Evolutionary conservation across 2,113 vertebrate genomes (phyloP).

Genomic region (Trichomycterus rosablanca): DNA sequence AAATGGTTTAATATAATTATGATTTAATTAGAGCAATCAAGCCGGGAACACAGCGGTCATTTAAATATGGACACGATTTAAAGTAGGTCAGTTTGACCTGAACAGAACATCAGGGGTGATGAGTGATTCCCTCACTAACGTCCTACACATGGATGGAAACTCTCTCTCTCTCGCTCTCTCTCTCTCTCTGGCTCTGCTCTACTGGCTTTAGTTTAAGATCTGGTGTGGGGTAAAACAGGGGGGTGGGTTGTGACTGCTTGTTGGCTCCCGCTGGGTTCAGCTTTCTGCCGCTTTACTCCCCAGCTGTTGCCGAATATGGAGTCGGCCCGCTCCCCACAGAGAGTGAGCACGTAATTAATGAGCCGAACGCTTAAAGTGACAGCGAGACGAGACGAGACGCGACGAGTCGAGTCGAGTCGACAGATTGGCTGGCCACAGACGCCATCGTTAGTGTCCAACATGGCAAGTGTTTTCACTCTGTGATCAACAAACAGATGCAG

Average conservation of each 20-base stretch:
- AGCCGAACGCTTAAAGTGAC: slow-evolving; percentile 57
- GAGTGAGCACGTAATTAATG: slow-evolving; percentile 66
- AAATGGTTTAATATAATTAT: no score
- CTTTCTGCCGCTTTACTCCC: slow-evolving; percentile 53
- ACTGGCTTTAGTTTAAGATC: slow-evolving; percentile 47
- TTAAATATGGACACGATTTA: no score
- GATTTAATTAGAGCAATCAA: no score
- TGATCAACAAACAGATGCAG: slow-evolving; percentile 36
- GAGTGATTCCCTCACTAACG: slow-evolving; percentile 16
- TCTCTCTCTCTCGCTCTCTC: slow-evolving; percentile 12
- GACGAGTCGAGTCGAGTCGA: slow-evolving; percentile 41
- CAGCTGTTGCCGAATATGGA: slow-evolving; percentile 62
- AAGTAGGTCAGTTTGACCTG: slow-evolving; percentile 3
- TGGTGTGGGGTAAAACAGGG: slow-evolving; percentile 26
- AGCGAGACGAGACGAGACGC: slow-evolving; percentile 49
- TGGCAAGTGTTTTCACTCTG: slow-evolving; percentile 31
- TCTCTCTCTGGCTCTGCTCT: slow-evolving; percentile 38
- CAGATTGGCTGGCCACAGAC: slow-evolving; percentile 39
- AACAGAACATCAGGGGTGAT: background rate
- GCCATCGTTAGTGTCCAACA: slow-evolving; percentile 44
- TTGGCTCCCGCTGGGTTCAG: slow-evolving; percentile 55
- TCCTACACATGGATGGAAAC: no score
- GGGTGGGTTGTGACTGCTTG: slow-evolving; percentile 45
- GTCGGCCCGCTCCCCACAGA: slow-evolving; percentile 48
- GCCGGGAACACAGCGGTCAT: no score